phyloP scores from a whole-genome alignment of 2,888 invertebrate species.

The Odontothrips loti region DNA sequence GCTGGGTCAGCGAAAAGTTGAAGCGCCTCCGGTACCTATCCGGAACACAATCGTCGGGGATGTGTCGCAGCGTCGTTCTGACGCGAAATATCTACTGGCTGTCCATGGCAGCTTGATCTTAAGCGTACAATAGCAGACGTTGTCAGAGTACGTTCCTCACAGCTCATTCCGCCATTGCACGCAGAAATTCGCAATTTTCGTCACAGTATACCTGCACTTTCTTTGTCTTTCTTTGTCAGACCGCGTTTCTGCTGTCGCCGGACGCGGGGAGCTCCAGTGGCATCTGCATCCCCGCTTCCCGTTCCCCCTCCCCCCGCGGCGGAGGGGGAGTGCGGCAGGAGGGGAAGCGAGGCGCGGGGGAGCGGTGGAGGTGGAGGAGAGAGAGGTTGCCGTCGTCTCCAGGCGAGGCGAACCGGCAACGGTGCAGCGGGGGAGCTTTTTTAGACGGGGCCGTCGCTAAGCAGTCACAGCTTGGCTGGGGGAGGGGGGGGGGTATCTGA shows the following conservation, averaged over 20 bases:
- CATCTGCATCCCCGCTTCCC: neutral
- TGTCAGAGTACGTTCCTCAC: no score
- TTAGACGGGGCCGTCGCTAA: neutral
- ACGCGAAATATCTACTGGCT: no score
- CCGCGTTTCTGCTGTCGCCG: neutral
- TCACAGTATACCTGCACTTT: neutral
- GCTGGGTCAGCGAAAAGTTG: no score
- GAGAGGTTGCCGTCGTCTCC: neutral
- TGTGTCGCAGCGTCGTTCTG: no score
- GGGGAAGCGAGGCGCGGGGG: slow-evolving; percentile 4
- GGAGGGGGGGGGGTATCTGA: neutral
- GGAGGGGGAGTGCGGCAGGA: neutral
- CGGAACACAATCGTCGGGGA: no score
- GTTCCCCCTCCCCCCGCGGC: neutral
- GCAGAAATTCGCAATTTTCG: no score
- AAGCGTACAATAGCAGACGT: no score
- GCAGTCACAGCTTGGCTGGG: neutral
- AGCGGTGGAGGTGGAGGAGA: neutral
- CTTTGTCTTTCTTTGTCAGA: neutral
- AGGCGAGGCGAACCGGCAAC: neutral
- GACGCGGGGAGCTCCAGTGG: neutral
- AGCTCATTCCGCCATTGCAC: no score
- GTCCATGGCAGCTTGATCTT: no score
- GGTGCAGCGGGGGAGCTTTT: neutral
- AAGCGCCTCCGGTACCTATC: no score